Conservation (phyloP, 2,797 vertebrate genomes). For the Pempheris klunzingeri region DNA sequence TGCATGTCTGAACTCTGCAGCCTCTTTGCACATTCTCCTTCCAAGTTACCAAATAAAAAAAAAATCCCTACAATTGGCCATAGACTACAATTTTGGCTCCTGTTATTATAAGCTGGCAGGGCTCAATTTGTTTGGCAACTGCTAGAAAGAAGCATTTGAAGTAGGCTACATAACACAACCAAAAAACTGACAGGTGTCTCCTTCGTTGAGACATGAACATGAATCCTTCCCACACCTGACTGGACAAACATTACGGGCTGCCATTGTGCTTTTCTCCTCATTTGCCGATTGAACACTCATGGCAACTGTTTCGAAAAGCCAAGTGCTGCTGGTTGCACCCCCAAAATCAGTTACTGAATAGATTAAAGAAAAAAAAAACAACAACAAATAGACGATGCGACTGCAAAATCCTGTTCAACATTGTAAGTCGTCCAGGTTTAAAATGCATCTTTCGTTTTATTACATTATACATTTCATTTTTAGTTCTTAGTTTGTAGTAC, state of each 20-base stretch:
- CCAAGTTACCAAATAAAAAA: constrained; percentile 13
- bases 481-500: no score
- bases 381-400: neutral
- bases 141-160: neutral
- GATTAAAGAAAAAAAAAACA: neutral
- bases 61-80: no score
- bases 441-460: no score
- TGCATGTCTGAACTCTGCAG: neutral
- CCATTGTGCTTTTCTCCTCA: neutral
- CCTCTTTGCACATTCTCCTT: neutral
- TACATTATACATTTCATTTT: no score
- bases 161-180: neutral
- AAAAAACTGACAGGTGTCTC: neutral
- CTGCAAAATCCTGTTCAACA: neutral
- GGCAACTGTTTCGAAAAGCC: neutral
- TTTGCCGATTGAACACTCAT: constrained; percentile 1
- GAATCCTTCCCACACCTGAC: neutral
- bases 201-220: neutral
- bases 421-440: no score
- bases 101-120: neutral
- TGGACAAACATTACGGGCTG: neutral
- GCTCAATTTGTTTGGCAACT: neutral
- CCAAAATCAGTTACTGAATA: neutral
- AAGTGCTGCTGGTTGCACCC: neutral
- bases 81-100: neutral